Base-by-base conservation (phyloP, 2,888 invertebrate species). In the Aplocera efformata region DNA sequence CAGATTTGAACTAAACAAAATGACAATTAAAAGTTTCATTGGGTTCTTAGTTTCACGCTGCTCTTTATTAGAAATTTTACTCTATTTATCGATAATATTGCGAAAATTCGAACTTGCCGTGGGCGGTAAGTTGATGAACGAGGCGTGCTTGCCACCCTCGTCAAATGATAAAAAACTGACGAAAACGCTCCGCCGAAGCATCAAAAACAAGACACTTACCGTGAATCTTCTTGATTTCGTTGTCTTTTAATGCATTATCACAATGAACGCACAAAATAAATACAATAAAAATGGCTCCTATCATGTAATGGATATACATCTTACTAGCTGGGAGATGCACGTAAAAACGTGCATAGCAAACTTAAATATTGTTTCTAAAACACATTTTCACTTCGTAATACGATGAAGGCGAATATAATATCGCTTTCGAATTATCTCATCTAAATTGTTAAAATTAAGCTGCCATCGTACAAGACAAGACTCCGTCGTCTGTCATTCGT, bases 201-300 rank as follows among this genome's bases (percentile, higher is more conserved):
- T 46, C 29, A 46, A 38, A 28, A 50, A 28, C 27, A 47, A 17
- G 9, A 45, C 54, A 79, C 88, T 85, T 42, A 88, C 88, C 84
- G 65, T 81, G 79, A 78, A 85, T 81, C 73, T 79, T 74, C 71
- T 72, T 77, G 65, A 73, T 75, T 84, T 86, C 86, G 83, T 85
- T 86, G 84, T 85, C 80, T 72, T 74, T 81, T 63, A 66, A 79
- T 69, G 74, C 77, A 82, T 76, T 85, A 81, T 84, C 86, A 85
- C 88, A 86, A 83, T 86, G 81, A 82, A 84, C 86, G 76, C 84
- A 82, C 79, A 86, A 86, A 83, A 88, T 86, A 84, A 84, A 88
- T 80, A 85, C 75, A 80, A 82, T 77, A 83, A 88, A 88, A 88
- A 88, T 88, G 88, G 88, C 88, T 83, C 82, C 88, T 81, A 86